Base-by-base conservation (phyloP, 2,888 invertebrate genomes). In the Ichneumon xanthorius region DNA sequence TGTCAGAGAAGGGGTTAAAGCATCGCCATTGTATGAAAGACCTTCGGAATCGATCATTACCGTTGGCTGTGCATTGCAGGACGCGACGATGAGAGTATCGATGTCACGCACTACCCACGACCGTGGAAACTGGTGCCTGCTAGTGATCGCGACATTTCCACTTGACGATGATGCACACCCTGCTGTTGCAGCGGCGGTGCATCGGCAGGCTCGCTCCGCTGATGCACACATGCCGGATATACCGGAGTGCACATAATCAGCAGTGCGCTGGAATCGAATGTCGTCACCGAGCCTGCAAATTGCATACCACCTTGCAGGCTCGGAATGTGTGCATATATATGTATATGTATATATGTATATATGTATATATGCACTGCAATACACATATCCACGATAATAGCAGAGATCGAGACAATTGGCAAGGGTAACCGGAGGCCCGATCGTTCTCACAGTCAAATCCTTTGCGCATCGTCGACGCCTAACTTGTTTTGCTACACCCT, bases 251-350 rank as follows among this genome's bases (percentile, higher is more conserved):
- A 22, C 19, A 53, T 45, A 30, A n/a, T 63, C 75, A 19, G 75
- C 45, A 76, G 48, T 33, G 63, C 55, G 7, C 63, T 55, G 58
- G 78, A 61, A 78, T 78, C 78, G 70, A 78, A 78, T 78, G 48
- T 78, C 70, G 70, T 70, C 78, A 55, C 45, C 45, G 50, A 70
- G 68, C 14, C 68, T 68, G 78, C 61, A 78, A 78, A 78, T 78
- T 78, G 61, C 68, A 78, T 9, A 40, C 70, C 40, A 61, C 68
- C 45, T 77, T 67, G n/a, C 14, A 40, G 68, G 45, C 70, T 33
- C 48, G 55, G 55, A 61, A 58, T 61, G 48, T 30, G 22, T 63
- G n/a, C 14, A 16, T 40, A 45, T 58, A 48, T 5, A 19, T 1
- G 9, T 7, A 37, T 9, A 14, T 11, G 4, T 37, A 37, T 16